phyloP scores from a whole-genome alignment of 2,113 vertebrate genomes.

The Dasyurus viverrinus region DNA sequence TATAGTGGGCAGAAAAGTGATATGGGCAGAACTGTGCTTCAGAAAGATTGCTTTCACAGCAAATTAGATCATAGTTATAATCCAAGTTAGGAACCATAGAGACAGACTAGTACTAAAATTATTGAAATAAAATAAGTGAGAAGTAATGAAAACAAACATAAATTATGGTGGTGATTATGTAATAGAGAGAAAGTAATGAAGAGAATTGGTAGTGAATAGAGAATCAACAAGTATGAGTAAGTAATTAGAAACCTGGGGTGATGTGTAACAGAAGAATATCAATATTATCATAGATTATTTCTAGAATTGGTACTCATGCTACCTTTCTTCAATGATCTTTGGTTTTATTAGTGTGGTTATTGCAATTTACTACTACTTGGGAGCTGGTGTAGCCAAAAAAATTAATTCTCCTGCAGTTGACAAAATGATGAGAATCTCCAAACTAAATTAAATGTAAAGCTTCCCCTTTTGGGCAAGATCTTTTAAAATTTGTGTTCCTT shows the following conservation, averaged over 20 bases:
- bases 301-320: not conserved
- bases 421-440: not conserved
- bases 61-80: not conserved
- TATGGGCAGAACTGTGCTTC: not conserved
- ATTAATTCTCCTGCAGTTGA: not conserved
- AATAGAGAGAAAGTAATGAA: not conserved
- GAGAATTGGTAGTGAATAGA: not conserved
- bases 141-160: not conserved
- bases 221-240: not conserved
- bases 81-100: no score
- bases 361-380: not conserved
- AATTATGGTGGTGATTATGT: not conserved
- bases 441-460: not conserved
- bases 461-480: not conserved
- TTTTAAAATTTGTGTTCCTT: not conserved
- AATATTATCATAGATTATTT: not conserved
- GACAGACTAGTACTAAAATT: not conserved
- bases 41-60: not conserved
- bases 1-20: not conserved
- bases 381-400: not conserved
- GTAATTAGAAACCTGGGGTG: not conserved
- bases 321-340: not conserved
- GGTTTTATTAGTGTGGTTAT: not conserved
- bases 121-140: not conserved
- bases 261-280: not conserved